Evolutionary conservation across 2,888 invertebrate genomes (phyloP), one percentile per base, ranked within the genome.

Genomic region (Mylabris sibirica): DNA sequence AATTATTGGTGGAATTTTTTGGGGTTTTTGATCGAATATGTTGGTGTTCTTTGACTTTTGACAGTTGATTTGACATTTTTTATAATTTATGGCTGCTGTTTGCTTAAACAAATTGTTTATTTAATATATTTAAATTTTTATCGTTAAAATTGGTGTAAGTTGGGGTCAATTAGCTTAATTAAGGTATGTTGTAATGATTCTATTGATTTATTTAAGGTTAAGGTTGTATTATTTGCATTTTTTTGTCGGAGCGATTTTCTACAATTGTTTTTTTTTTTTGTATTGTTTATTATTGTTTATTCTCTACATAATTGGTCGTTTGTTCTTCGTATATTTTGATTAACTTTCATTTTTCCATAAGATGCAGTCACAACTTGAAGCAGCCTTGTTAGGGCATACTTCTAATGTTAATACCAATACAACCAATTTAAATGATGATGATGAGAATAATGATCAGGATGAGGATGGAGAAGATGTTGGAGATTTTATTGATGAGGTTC

Each of bases 401-500:
- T 79, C 80, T 81, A 82, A 77, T 78, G 77, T 80, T 77, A 81
- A 80, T 77, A 71, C 76, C 30, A 30, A 30, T 76, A 73, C 79
- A 68, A 68, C 77, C 63, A 75, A 77, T 70, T 74, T 76, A 74
- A 30, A 30, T 30, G 81, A 81, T 74, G 83, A 84, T 73, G 84
- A 84, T 68, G 83, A 84, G 72, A 87, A 86, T 81, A 87, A 87
- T 80, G 86, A 86, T 76, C 86, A 88, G 76, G 87, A 87, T 72
- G 88, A 89, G 79, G 87, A 85, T 66, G 85, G 85, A 69, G 88
- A 89, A 80, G 87, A 85, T 69, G 85, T 85, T 67, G 88, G 88
- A 75, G 89, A 89, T 75, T 88, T 87, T 75, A 87, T 86, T 76
- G 89, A 89, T 78, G 89, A 89, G 85, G 89, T 86, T 82, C 26